phyloP scores from a whole-genome alignment of 2,113 vertebrate species.

The Poicephalus meyeri region DNA sequence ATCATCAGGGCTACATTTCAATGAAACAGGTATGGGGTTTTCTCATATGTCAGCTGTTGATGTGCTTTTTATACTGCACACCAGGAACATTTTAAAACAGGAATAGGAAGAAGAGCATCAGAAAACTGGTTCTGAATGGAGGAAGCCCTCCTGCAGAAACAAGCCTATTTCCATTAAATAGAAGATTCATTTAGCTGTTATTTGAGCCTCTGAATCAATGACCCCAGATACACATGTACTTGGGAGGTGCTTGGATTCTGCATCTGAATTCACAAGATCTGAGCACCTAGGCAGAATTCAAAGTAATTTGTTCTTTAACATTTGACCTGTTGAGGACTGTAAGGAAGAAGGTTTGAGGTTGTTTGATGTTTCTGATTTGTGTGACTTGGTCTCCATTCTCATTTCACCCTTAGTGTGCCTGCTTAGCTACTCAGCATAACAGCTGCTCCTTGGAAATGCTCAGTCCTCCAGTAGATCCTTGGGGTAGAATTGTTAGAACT shows the following conservation, averaged over 20 bases:
- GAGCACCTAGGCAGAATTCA: background rate
- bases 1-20: background rate
- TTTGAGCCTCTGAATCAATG: background rate
- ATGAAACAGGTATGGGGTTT: background rate
- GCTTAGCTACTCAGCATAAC: background rate
- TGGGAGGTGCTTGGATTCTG: background rate
- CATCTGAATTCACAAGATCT: rapidly evolving
- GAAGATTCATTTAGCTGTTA: rapidly evolving
- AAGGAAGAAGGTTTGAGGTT: background rate
- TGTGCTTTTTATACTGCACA: background rate
- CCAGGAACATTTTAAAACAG: background rate
- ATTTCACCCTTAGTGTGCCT: background rate
- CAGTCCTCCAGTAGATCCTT: background rate
- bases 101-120: background rate
- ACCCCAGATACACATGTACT: rapidly evolving
- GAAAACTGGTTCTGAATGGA: background rate
- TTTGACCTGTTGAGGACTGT: background rate
- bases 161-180: rapidly evolving
- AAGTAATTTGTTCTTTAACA: background rate
- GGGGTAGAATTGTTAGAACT: background rate
- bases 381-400: background rate
- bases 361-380: background rate
- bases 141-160: background rate
- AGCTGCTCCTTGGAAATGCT: background rate
- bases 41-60: background rate